Conservation (phyloP, 2,113 vertebrate species). For the Engraulis encrasicolus region DNA sequence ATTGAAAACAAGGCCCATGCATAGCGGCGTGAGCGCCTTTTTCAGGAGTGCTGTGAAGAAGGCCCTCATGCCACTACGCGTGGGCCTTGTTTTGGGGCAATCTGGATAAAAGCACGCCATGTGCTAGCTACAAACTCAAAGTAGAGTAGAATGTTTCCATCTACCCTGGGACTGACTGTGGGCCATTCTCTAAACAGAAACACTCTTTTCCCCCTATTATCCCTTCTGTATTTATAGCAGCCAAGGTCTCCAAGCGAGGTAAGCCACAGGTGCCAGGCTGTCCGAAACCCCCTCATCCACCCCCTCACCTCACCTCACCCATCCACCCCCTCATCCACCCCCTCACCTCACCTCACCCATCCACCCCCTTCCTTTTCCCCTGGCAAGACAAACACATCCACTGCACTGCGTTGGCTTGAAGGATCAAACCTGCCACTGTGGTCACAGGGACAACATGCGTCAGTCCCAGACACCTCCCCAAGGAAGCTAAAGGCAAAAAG, state of each 20-base stretch:
- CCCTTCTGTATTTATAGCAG: not conserved
- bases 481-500: too few relatives aligned
- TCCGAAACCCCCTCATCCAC: too few relatives aligned
- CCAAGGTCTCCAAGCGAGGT: not conserved
- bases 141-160: not conserved
- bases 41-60: too few relatives aligned
- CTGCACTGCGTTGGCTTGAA: not conserved
- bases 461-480: not conserved
- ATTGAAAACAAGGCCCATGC: too few relatives aligned
- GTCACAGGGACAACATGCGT: not conserved
- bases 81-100: too few relatives aligned
- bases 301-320: not conserved
- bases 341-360: not conserved
- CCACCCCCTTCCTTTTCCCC: not conserved
- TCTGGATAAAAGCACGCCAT: too few relatives aligned
- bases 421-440: not conserved
- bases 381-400: not conserved
- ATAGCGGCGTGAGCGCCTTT: too few relatives aligned
- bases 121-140: too few relatives aligned
- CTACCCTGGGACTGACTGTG: not conserved
- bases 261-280: slow-evolving; percentile 9
- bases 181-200: not conserved
- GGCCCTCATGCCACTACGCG: too few relatives aligned
- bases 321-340: not conserved
- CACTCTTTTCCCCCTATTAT: not conserved